These are phyloP conservation scores for Sinhomidia bicolor DNA, from an alignment of 2,888 invertebrate genomes.

Conservation along the genomic window DNA sequence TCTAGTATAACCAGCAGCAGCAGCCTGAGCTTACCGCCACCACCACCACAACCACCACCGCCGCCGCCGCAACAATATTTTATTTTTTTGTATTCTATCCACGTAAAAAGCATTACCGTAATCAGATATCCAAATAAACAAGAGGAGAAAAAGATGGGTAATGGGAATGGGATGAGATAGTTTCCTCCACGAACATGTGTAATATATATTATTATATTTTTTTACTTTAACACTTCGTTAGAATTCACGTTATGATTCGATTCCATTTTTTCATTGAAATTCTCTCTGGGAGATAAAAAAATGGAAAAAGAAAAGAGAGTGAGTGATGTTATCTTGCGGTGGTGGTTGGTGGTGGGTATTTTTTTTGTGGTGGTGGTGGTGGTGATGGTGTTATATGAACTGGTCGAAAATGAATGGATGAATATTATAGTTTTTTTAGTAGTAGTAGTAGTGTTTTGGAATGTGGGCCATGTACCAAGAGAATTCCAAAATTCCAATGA, in stretches of 20 bases:
- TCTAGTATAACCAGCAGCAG: not conserved
- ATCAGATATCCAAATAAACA: conserved; percentile 57
- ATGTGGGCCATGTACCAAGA: conserved; percentile 33
- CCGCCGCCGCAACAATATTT: not conserved
- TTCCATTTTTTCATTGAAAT: conserved; percentile 38
- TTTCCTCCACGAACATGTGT: conserved; percentile 32
- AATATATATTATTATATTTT: not conserved
- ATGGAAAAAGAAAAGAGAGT: not conserved
- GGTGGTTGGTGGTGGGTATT: no score
- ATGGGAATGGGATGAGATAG: conserved; percentile 35
- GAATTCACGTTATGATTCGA: conserved; percentile 44
- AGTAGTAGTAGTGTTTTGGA: not conserved
- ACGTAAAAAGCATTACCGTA: conserved; percentile 38
- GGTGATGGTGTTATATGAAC: no score
- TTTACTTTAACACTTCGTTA: conserved; percentile 36
- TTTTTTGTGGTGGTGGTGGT: no score
- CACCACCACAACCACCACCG: not conserved
- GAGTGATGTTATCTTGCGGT: not conserved
- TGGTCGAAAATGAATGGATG: not conserved
- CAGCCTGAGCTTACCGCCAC: not conserved
- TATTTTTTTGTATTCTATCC: conserved; percentile 29
- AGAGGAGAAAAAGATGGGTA: conserved; percentile 41
- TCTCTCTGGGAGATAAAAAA: conserved; percentile 10
- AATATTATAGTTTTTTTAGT: no score
- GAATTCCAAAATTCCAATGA: conserved; percentile 25